Evolutionary conservation across 2,797 vertebrate species (phyloP), one percentile per base, ranked within the genome.

Genomic region (Octomys mimax): DNA sequence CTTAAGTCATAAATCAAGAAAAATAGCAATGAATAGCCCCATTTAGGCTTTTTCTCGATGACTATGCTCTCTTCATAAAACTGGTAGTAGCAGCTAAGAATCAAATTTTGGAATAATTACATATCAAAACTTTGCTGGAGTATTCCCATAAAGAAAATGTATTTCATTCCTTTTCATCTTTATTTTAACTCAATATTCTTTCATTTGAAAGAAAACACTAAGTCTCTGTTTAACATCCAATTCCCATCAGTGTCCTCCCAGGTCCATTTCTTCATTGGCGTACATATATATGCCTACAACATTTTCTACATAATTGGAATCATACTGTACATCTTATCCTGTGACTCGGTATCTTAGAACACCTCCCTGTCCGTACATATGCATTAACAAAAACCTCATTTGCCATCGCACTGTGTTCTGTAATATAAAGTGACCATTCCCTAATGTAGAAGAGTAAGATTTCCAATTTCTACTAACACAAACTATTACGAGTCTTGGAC

Each of bases 101-200:
- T 91, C 39, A 64, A 73, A 81, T 91, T 96, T 89, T 78, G 49
- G 12, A 84, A 94, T 22, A 92, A 93, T 89, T 89, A 39, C 46
- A 68, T 73, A 66, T 91, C 77, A 86, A 94, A 95, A 91, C 3
- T 87, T 13, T 71, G 86, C 87, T 75, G 39, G 10, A 83, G 82
- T 42, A 16, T 66, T 86, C 16, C 39, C 79, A 10, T 83, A n/a
- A 91, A 68, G 66, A 95, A 96, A 94, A 88, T 78, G 52, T 42
- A 22, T 66, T 39, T 36, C 39, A 61, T 10, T 95, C 52, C 57
- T 70, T 77, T 42, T 64, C 18, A 33, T 46, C 21, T 79, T 85
- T 26, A 64, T 24, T 22, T 42, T 92, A 66, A 89, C 6, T 42
- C 31, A 89, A 18, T 57, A 57, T 42, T 71, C 64, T 87, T 84